Conservation (phyloP, 2,888 invertebrate species). For the Dilophus febrilis region DNA sequence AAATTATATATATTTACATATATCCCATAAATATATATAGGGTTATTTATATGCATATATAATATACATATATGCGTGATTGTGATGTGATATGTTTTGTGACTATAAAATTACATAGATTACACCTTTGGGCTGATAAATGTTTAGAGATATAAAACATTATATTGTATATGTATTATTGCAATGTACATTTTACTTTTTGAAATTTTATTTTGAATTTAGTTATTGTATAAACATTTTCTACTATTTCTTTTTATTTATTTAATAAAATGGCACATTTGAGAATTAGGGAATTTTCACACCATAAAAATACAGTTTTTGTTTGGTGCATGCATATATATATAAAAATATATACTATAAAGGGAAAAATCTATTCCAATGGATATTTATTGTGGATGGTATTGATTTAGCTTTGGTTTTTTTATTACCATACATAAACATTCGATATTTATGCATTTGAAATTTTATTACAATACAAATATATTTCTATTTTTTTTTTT, state of each 20-base stretch:
- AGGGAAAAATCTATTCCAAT: too few relatives aligned
- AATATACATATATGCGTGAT: neutral
- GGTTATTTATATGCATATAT: too few relatives aligned
- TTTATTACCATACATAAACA: conserved; percentile 1
- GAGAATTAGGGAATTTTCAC: conserved; percentile 3
- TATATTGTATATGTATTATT: neutral
- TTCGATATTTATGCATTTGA: too few relatives aligned
- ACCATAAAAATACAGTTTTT: too few relatives aligned
- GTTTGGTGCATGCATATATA: too few relatives aligned
- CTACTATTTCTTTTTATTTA: neutral
- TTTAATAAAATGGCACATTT: conserved; percentile 4
- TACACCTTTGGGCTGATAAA: conserved; percentile 11
- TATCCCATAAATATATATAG: too few relatives aligned
- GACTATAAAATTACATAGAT: conserved; percentile 10
- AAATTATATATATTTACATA: too few relatives aligned
- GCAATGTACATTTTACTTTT: neutral
- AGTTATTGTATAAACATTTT: neutral
- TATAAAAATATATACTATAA: too few relatives aligned
- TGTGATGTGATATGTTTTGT: conserved; percentile 5
- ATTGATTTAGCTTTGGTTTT: conserved; percentile 1
- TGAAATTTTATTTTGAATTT: too few relatives aligned
- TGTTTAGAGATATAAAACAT: conserved; percentile 6
- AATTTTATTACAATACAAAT: too few relatives aligned
- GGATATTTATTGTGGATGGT: too few relatives aligned
- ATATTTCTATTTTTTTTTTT: too few relatives aligned